phyloP scores from a whole-genome alignment of 2,888 invertebrate species.

The Drosophila suboccidentalis region DNA sequence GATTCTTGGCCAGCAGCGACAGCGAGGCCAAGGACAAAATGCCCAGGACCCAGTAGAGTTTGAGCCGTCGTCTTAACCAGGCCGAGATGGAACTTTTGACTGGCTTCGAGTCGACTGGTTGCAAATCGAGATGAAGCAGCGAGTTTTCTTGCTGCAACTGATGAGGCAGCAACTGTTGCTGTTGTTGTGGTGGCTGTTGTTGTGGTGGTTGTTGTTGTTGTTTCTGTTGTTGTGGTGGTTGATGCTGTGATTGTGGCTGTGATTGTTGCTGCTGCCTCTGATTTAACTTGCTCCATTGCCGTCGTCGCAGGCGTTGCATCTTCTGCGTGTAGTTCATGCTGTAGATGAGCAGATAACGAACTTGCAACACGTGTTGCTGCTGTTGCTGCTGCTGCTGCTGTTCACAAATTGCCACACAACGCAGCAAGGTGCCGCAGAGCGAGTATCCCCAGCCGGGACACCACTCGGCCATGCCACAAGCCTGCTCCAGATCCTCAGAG shows the following conservation, averaged over 20 bases:
- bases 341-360: constrained; percentile 39
- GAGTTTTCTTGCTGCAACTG: not conserved
- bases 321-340: constrained; percentile 6
- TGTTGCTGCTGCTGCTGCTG: not conserved
- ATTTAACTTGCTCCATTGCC: constrained; percentile 13
- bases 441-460: constrained; percentile 31
- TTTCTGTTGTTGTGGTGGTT: too few species aligned
- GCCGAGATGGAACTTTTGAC: not conserved
- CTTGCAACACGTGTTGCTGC: not conserved
- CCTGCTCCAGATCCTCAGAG: constrained; percentile 7
- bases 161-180: not conserved
- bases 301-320: constrained; percentile 16
- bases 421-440: constrained; percentile 31
- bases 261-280: not conserved
- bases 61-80: not conserved
- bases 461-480: constrained; percentile 17
- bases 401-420: constrained; percentile 33
- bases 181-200: not conserved
- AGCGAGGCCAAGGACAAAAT: not conserved
- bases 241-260: not conserved
- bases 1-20: not conserved
- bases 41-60: not conserved
- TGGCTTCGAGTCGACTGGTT: not conserved
- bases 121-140: not conserved
- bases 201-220: not conserved